Evolutionary conservation across 2,888 invertebrate genomes (phyloP).

Genomic region (Acanthosoma haemorrhoidale): DNA sequence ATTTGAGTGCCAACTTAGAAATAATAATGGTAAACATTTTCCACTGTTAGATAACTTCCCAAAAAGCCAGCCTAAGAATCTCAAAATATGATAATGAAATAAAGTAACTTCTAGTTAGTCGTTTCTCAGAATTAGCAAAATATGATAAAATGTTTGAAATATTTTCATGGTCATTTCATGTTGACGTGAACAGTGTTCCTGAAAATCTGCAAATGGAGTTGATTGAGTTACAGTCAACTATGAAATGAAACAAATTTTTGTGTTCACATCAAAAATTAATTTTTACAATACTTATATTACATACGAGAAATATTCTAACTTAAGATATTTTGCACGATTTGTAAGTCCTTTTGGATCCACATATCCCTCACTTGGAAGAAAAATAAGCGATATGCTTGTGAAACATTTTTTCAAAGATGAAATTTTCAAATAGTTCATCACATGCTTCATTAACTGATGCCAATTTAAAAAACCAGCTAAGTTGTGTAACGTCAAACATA

Average conservation of each 20-base stretch:
- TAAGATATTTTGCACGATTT: neutral
- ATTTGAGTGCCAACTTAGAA: neutral
- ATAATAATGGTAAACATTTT: no score
- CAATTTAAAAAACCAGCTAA: neutral
- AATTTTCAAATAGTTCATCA: neutral
- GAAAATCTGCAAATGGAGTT: neutral
- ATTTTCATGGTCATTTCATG: neutral
- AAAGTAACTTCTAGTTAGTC: neutral
- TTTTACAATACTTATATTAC: neutral
- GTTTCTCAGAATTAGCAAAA: neutral
- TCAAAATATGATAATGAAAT: neutral
- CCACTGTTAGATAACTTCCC: neutral
- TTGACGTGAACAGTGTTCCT: neutral
- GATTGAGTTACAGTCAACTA: no score
- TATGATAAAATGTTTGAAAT: neutral
- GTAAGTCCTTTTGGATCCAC: no score
- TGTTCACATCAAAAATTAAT: neutral
- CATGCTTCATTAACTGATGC: neutral
- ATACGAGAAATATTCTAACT: neutral
- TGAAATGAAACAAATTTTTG: neutral
- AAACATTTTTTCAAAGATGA: neutral
- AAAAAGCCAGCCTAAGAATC: neutral
- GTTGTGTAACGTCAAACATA: neutral
- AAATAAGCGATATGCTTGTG: no score
- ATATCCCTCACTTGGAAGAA: no score